These are phyloP conservation scores for Meteorus colon DNA, from an alignment of 2,888 invertebrate genomes.

Conservation along the genomic window DNA sequence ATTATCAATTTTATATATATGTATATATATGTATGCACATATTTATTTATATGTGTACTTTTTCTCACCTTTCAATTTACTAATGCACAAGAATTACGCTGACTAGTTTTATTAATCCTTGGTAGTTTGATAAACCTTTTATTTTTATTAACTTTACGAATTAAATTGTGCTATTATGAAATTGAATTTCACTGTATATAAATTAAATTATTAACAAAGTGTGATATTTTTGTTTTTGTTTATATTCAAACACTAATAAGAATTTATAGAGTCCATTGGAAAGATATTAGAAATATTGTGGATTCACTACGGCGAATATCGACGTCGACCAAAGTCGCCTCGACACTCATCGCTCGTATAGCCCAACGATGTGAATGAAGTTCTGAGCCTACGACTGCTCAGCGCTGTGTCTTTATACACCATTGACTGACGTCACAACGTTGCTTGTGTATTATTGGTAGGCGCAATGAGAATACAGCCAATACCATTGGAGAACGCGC, in stretches of 20 bases:
- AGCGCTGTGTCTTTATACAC: constrained; percentile 61
- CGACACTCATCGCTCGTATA: constrained; percentile 50
- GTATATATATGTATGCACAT: too few species aligned
- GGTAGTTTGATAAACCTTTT: constrained; percentile 43
- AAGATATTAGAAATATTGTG: background rate
- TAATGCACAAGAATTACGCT: constrained; percentile 46
- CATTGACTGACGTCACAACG: constrained; percentile 61
- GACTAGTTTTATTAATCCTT: constrained; percentile 65
- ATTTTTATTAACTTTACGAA: constrained; percentile 39
- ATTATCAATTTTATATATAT: constrained; percentile 16
- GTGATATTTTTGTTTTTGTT: constrained; percentile 22
- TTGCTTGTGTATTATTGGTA: constrained; percentile 60
- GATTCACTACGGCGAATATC: constrained; percentile 34
- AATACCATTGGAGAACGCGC: background rate
- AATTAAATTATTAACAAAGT: constrained; percentile 10
- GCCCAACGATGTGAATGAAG: constrained; percentile 50
- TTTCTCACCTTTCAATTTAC: constrained; percentile 31
- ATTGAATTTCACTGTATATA: constrained; percentile 2
- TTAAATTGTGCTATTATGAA: constrained; percentile 8
- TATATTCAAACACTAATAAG: background rate
- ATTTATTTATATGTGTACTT: constrained; percentile 16
- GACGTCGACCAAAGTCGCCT: constrained; percentile 43
- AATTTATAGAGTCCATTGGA: constrained; percentile 4
- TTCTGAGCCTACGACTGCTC: constrained; percentile 64
- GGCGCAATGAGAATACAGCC: constrained; percentile 21